phyloP scores from a whole-genome alignment of 2,797 vertebrate genomes.

The Perodicticus potto region DNA sequence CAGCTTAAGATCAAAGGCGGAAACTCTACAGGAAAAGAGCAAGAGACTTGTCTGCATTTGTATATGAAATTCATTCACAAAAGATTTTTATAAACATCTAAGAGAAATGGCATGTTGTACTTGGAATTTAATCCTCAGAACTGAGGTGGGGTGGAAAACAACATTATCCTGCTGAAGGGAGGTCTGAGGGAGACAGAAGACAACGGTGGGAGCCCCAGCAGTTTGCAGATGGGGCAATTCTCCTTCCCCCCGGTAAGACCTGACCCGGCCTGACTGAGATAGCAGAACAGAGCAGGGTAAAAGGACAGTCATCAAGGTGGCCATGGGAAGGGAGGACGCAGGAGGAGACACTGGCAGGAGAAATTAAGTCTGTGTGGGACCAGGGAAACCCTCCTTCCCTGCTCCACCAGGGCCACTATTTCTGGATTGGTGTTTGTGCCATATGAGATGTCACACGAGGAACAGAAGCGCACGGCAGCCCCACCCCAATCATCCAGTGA shows the following conservation, averaged over 20 bases:
- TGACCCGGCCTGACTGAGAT: background rate
- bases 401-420: background rate
- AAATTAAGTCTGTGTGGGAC: background rate
- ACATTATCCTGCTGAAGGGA: background rate
- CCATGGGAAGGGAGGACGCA: background rate
- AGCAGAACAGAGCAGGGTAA: background rate
- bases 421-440: background rate
- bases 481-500: background rate
- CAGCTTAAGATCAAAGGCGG: background rate
- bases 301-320: background rate
- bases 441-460: rapidly evolving
- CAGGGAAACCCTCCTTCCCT: background rate
- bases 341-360: background rate
- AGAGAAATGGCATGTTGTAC: background rate
- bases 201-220: no score
- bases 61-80: background rate
- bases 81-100: background rate
- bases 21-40: background rate
- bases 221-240: background rate
- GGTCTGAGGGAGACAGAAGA: background rate
- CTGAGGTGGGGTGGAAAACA: background rate
- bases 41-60: background rate
- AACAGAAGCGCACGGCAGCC: background rate
- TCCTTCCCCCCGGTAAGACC: background rate
- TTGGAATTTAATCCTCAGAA: background rate